Conservation (phyloP, 2,113 vertebrate genomes). For the Glaucomys volans region DNA sequence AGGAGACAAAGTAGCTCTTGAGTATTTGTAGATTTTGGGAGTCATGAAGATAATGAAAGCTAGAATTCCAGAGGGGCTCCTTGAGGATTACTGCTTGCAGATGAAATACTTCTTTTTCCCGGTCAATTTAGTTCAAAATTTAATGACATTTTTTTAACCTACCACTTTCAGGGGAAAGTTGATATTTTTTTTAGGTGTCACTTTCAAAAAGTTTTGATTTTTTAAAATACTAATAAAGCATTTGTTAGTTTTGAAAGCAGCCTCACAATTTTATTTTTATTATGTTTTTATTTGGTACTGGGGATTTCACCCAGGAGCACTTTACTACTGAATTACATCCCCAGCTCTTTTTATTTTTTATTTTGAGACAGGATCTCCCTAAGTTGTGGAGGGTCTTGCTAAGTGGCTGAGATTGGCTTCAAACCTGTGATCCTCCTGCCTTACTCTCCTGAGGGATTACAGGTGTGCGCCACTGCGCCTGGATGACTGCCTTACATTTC, state of each 20-base stretch:
- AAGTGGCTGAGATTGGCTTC: too few species aligned
- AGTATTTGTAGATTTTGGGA: neutral
- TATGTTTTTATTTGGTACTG: too few species aligned
- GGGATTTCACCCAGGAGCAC: too few species aligned
- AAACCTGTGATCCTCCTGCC: too few species aligned
- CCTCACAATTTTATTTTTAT: neutral
- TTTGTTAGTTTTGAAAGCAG: conserved; percentile 1
- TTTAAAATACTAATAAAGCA: neutral
- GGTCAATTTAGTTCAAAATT: conserved; percentile 3
- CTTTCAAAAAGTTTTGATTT: neutral
- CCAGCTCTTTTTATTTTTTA: too few species aligned
- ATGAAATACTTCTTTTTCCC: neutral
- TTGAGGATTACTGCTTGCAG: conserved; percentile 25
- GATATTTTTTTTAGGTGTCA: conserved; percentile 14
- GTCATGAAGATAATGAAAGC: conserved; percentile 1
- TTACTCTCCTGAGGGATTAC: too few species aligned
- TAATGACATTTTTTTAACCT: neutral
- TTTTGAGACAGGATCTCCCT: too few species aligned
- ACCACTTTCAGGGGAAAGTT: neutral
- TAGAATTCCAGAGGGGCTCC: neutral
- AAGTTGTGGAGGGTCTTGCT: too few species aligned
- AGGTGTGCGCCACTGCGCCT: too few species aligned
- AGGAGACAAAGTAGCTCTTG: conserved; percentile 40
- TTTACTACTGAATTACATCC: too few species aligned
- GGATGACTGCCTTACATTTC: neutral